Evolutionary conservation across 2,888 invertebrate species (phyloP).

Genomic region (Hesperia comma): DNA sequence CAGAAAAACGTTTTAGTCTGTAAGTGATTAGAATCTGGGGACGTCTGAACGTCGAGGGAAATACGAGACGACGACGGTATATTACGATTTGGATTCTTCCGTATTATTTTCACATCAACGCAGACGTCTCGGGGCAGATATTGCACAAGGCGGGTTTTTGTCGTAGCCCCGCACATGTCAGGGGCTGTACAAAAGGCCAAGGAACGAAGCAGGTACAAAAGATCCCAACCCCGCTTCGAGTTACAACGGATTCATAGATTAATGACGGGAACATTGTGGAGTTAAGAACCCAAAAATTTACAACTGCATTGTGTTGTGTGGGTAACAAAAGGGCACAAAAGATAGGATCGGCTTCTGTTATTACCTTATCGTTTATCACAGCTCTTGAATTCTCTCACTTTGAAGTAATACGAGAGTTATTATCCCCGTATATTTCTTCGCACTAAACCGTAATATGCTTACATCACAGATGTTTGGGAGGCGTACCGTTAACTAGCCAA

Average conservation of each 20-base stretch:
- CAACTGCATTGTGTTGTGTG: conserved; percentile 76
- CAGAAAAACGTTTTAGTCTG: conserved; percentile 54
- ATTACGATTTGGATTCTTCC: conserved; percentile 63
- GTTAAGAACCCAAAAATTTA: conserved; percentile 83
- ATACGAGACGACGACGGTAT: conserved; percentile 51
- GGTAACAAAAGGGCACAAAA: conserved; percentile 76
- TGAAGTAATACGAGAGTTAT: conserved; percentile 74
- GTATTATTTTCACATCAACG: conserved; percentile 75
- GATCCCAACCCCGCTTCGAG: conserved; percentile 74
- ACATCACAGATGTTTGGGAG: conserved; percentile 72
- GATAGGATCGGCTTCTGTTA: conserved; percentile 81
- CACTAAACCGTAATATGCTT: conserved; percentile 51
- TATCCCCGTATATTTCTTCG: conserved; percentile 61
- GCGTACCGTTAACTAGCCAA: conserved; percentile 73
- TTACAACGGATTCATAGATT: conserved; percentile 80
- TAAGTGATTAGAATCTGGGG: conserved; percentile 51
- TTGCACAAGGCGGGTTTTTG: conserved; percentile 80
- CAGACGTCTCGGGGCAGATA: conserved; percentile 67
- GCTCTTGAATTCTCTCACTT: conserved; percentile 75
- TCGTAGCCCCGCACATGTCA: conserved; percentile 75
- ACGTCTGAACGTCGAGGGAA: conserved; percentile 52
- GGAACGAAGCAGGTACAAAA: conserved; percentile 77
- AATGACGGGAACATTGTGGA: conserved; percentile 81
- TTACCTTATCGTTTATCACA: conserved; percentile 79
- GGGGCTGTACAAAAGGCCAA: conserved; percentile 69